phyloP scores from a whole-genome alignment of 2,113 vertebrate genomes.

The Macroglossus sobrinus region DNA sequence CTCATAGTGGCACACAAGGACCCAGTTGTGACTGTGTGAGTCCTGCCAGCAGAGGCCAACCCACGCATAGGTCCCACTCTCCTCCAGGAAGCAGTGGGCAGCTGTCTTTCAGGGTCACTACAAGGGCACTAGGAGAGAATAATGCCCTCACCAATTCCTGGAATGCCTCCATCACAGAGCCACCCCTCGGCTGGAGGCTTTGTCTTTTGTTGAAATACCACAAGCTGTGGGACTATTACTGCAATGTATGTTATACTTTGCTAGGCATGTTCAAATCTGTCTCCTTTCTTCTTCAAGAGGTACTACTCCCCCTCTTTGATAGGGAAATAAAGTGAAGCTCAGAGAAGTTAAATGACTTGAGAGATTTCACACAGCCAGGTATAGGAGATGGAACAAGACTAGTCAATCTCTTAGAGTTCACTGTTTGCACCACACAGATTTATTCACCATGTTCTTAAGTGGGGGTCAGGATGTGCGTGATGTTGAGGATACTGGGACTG shows the following conservation, averaged over 20 bases:
- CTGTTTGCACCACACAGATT: not conserved
- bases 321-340: not conserved
- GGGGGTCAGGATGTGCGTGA: not conserved
- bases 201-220: not conserved
- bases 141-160: not conserved
- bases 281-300: not conserved
- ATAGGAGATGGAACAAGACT: not conserved
- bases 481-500: not conserved
- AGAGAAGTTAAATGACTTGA: too few relatives aligned
- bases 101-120: not conserved
- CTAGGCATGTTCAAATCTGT: not conserved
- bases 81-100: not conserved
- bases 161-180: not conserved
- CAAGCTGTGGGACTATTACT: fast-evolving
- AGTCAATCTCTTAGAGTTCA: not conserved
- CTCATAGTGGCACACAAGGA: not conserved
- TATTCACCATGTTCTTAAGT: not conserved
- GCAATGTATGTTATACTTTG: not conserved
- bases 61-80: not conserved
- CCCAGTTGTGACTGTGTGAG: not conserved
- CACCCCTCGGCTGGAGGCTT: not conserved
- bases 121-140: not conserved
- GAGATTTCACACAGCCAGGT: not conserved
- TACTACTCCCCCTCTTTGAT: too few relatives aligned
- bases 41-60: not conserved